Conservation (phyloP, 2,113 vertebrate genomes). For the Psephotus haematonotus region DNA sequence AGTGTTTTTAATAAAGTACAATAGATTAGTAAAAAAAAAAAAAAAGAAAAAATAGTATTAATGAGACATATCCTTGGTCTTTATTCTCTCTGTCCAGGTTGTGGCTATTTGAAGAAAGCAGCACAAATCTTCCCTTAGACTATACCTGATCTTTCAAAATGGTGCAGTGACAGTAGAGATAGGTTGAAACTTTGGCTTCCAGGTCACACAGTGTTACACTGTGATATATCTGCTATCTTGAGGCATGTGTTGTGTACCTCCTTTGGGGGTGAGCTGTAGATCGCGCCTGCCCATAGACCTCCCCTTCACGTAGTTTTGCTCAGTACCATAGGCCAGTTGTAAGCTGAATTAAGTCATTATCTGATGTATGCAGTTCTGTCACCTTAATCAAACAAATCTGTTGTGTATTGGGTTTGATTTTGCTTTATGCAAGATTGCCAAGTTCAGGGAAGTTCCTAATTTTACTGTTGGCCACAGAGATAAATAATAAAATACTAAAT, state of each 20-base stretch:
- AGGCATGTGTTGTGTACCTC: not conserved
- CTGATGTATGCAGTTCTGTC: not conserved
- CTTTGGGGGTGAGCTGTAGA: not conserved
- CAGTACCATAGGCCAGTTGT: not conserved
- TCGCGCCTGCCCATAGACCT: rapidly evolving
- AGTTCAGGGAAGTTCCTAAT: not conserved
- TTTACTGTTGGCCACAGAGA: not conserved
- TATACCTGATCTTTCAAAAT: not conserved
- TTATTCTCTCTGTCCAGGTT: not conserved
- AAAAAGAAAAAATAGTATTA: not conserved
- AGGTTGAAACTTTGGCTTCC: not conserved
- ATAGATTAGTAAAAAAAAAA: not conserved
- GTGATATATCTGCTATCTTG: not conserved
- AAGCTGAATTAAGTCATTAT: not conserved
- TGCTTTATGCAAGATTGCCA: not conserved
- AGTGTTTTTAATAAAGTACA: not conserved
- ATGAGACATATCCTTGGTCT: not conserved
- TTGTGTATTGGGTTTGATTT: not conserved
- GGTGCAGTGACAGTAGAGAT: rapidly evolving
- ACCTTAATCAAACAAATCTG: not conserved
- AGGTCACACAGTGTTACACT: rapidly evolving
- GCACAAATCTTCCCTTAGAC: not conserved
- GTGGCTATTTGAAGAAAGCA: not conserved
- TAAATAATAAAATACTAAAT: not conserved
- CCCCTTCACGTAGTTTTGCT: not conserved